Percentiles rank a stretch among this genome's conserved stretches.
Conservation (phyloP, 2,888 invertebrate species). For the Scrobipalpa atriplicella region DNA sequence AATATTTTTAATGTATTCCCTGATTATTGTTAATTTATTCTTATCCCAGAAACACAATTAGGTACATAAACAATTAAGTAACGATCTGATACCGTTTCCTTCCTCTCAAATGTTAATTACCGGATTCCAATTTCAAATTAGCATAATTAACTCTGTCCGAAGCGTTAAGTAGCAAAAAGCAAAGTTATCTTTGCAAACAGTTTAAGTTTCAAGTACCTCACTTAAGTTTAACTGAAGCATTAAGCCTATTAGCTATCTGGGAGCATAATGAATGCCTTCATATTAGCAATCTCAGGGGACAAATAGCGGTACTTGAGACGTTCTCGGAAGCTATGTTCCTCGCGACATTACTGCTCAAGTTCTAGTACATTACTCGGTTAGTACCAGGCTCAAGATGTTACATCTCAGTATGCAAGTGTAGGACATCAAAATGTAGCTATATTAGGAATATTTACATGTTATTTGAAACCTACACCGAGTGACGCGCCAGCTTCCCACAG, state of each 20-base stretch:
- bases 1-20: too few species aligned
- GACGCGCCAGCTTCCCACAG: constrained; percentile 62
- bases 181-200: neutral
- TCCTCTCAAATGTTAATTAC: constrained; percentile 13
- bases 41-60: constrained; percentile 2
- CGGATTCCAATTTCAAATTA: constrained; percentile 15
- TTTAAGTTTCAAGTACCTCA: constrained; percentile 8
- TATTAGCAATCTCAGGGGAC: constrained; percentile 44
- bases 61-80: neutral
- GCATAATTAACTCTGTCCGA: neutral
- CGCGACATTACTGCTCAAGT: constrained; percentile 38
- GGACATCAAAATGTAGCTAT: neutral
- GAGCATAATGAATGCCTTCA: constrained; percentile 43
- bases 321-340: neutral
- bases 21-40: neutral
- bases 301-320: constrained; percentile 34
- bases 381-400: neutral
- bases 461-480: constrained; percentile 15
- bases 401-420: constrained; percentile 5
- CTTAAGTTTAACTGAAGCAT: neutral
- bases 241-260: constrained; percentile 17
- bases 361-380: constrained; percentile 5
- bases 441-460: neutral
- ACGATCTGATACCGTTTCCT: constrained; percentile 11
- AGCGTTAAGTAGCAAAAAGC: neutral